Evolutionary conservation across 2,888 invertebrate species (phyloP).

Genomic region (Physocephala rufipes): DNA sequence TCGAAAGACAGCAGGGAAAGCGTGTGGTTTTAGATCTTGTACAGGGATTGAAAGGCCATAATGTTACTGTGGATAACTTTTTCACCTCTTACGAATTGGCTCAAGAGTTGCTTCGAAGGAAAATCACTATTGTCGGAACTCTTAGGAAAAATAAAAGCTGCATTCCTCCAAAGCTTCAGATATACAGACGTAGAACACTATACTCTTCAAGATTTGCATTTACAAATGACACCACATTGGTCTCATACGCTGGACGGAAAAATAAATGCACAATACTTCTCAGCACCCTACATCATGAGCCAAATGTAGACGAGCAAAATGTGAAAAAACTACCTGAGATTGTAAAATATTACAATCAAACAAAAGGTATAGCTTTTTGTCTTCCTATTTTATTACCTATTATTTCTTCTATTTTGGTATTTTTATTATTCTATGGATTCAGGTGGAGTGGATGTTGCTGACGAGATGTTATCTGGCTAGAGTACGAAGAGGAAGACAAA

Average conservation of each 20-base stretch:
- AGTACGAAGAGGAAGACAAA: conserved; percentile 37
- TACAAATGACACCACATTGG: neutral
- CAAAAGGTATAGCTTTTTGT: conserved; percentile 12
- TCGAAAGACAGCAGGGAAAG: neutral
- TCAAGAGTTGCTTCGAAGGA: neutral
- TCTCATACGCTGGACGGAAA: neutral
- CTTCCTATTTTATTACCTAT: too few species aligned
- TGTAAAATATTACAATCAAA: conserved; percentile 2
- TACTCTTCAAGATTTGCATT: conserved; percentile 1
- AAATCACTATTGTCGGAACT: neutral
- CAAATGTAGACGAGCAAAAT: neutral
- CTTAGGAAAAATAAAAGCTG: neutral
- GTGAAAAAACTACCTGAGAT: conserved; percentile 3
- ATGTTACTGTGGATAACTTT: conserved; percentile 1
- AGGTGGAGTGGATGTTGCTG: conserved; percentile 38
- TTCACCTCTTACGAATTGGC: neutral
- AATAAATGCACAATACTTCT: conserved; percentile 1
- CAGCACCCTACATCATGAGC: neutral
- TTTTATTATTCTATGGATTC: too few species aligned
- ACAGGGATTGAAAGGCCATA: neutral
- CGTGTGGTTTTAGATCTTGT: neutral
- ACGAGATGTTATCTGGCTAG: conserved; percentile 35
- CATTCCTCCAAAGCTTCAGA: neutral
- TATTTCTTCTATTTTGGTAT: too few species aligned
- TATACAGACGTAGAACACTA: too few species aligned